Evolutionary conservation across 2,888 invertebrate genomes (phyloP), one percentile per base, ranked within the genome.

Genomic region (Suillia variegata): DNA sequence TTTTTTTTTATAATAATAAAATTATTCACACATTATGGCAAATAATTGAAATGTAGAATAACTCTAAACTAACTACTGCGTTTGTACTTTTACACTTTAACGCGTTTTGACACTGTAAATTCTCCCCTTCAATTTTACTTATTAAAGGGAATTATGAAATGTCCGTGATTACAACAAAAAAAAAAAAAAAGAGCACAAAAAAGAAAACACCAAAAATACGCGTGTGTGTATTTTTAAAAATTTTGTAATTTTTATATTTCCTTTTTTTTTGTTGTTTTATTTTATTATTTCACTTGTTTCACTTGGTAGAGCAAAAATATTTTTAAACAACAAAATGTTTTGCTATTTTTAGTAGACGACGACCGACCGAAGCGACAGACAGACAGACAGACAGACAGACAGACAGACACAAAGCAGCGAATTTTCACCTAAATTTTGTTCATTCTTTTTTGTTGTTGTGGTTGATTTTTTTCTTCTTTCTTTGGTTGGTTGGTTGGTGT

Each of bases 301-400:
- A 22, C 26, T 65, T 62, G 54, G 52, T 48, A 64, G 54, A 58
- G 56, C 49, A 52, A 38, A 24, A 38, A 54, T 45, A 60, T 58
- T 61, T 62, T 64, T 64, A 59, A 64, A 63, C 59, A 64, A 55
- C 56, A 56, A 45, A 45, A 18, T 45, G 17, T 45, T 45, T 3
- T 13, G 17, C 5, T 45, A 45, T 45, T 45, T 45, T 45, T 45
- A 45, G 45, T n/a, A 8, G 38, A 4, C 4, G 38, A 31, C 31
- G 31, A 8, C n/a, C n/a, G n/a, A n/a, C n/a, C n/a, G n/a, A n/a
- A n/a, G n/a, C n/a, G n/a, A n/a, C n/a, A n/a, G n/a, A n/a, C n/a
- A n/a, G n/a, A n/a, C n/a, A n/a, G n/a, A n/a, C n/a, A n/a, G n/a
- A n/a, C n/a, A n/a, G n/a, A n/a, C n/a, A n/a, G n/a, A 5, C 26